Conservation (phyloP, 2,888 invertebrate species). For the Ephialtes manifestator region DNA sequence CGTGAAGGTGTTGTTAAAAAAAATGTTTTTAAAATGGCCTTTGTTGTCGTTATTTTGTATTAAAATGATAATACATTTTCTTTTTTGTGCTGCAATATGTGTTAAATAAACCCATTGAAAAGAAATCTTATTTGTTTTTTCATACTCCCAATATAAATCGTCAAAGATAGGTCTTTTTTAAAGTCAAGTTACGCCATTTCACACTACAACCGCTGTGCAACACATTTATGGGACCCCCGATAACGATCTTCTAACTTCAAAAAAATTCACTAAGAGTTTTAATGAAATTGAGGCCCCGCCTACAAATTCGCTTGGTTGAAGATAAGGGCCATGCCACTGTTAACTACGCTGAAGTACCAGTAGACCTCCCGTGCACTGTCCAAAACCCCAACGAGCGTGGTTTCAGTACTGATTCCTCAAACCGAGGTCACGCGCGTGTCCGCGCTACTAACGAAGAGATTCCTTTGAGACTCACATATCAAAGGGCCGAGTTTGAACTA, state of each 20-base stretch:
- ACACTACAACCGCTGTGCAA: too few species aligned
- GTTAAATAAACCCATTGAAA: too few species aligned
- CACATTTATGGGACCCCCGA: neutral
- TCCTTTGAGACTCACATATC: conserved; percentile 73
- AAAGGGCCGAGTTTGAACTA: conserved; percentile 67
- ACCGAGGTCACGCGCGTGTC: conserved; percentile 66
- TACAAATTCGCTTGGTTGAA: neutral
- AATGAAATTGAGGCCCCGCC: neutral
- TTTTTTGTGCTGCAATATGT: too few species aligned
- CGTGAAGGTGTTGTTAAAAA: too few species aligned
- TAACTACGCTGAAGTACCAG: conserved; percentile 15
- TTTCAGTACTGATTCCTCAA: conserved; percentile 69
- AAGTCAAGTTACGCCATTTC: too few species aligned
- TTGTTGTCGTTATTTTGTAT: too few species aligned
- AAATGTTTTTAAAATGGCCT: too few species aligned
- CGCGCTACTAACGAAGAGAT: conserved; percentile 68
- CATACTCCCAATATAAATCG: too few species aligned
- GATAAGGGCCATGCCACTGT: conserved; percentile 7
- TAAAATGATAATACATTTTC: too few species aligned
- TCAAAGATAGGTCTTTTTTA: too few species aligned
- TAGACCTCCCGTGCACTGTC: neutral
- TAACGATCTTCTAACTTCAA: neutral
- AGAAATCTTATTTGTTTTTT: too few species aligned
- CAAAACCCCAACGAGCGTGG: conserved; percentile 41
- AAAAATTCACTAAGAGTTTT: neutral